phyloP scores from a whole-genome alignment of 1,140 invertebrate genomes.

The Eumeta japonica region DNA sequence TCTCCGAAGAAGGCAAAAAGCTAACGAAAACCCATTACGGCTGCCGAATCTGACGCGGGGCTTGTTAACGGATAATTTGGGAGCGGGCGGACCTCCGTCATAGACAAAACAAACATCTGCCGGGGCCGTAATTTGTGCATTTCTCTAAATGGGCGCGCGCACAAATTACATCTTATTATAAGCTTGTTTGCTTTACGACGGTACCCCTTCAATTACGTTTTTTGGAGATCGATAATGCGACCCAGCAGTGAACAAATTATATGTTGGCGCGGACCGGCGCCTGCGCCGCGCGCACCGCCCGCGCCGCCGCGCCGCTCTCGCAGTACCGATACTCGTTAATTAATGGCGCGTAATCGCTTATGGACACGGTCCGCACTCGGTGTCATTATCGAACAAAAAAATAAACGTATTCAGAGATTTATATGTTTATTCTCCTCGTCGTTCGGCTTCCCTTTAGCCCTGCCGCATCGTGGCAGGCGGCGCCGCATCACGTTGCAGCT shows the following conservation, averaged over 20 bases:
- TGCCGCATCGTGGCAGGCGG: too few relatives aligned
- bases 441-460: too few relatives aligned
- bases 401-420: too few relatives aligned
- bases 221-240: conserved; percentile 51
- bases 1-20: conserved; percentile 50
- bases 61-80: conserved; percentile 56
- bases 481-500: too few relatives aligned
- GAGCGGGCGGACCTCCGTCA: conserved; percentile 47
- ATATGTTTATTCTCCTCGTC: too few relatives aligned
- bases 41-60: conserved; percentile 56
- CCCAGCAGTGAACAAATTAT: conserved; percentile 51
- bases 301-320: background rate
- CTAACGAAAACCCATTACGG: conserved; percentile 56
- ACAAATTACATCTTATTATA: conserved; percentile 57
- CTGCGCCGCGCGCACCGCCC: conserved; percentile 9
- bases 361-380: too few relatives aligned
- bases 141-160: conserved; percentile 53
- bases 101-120: conserved; percentile 58
- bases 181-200: conserved; percentile 57
- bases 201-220: conserved; percentile 54
- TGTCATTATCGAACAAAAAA: too few relatives aligned
- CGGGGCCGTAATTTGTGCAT: conserved; percentile 49
- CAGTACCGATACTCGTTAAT: conserved; percentile 34
- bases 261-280: conserved; percentile 36
- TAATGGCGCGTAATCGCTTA: conserved; percentile 27